A percentile compares a stretch with the other conserved stretches of the same genome.
Evolutionary conservation across 2,888 invertebrate genomes (phyloP).

Genomic region (Melanophora roralis): DNA sequence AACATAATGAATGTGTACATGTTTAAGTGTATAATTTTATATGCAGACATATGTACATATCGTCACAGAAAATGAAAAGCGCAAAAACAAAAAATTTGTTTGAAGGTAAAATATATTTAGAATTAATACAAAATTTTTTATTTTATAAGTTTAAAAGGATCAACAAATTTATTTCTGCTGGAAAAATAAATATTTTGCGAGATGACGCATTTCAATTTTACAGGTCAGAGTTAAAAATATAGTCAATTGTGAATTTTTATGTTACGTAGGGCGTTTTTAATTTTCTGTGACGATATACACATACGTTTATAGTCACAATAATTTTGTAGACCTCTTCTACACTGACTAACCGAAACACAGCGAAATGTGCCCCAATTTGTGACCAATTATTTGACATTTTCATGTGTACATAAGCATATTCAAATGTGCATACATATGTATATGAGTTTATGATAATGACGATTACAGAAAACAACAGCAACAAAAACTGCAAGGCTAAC

Average conservation of each 20-base stretch:
- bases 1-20: background rate
- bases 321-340: background rate
- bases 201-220: too few species aligned
- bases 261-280: background rate
- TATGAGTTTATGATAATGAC: constrained; percentile 37
- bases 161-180: too few species aligned
- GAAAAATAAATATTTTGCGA: too few species aligned
- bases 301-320: background rate
- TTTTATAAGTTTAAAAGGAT: too few species aligned
- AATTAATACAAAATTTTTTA: too few species aligned
- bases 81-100: too few species aligned
- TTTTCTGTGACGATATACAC: too few species aligned
- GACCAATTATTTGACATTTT: constrained; percentile 59
- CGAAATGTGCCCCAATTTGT: constrained; percentile 51
- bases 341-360: constrained; percentile 13
- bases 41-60: background rate
- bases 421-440: background rate
- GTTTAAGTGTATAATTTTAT: background rate
- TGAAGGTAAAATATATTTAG: too few species aligned
- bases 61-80: too few species aligned
- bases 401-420: constrained; percentile 32
- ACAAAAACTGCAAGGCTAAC: constrained; percentile 20
- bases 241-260: too few species aligned
- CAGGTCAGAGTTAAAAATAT: too few species aligned
- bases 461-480: constrained; percentile 4